These are phyloP conservation scores for Spodoptera frugiperda DNA, from an alignment of 1,140 invertebrate species.

Conservation along the genomic window DNA sequence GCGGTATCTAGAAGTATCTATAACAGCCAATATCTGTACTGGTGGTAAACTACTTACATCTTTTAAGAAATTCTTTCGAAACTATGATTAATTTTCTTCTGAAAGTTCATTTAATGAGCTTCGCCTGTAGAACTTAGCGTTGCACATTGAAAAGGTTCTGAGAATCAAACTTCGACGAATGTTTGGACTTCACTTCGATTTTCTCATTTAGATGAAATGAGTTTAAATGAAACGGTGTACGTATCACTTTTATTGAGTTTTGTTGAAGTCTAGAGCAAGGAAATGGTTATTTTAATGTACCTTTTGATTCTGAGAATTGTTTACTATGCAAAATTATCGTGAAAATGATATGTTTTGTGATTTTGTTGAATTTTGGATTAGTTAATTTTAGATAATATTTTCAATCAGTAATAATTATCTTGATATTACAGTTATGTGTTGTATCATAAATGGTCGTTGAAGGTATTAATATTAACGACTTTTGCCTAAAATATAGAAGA, in stretches of 20 bases:
- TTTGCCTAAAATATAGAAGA: too few relatives aligned
- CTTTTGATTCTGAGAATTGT: background rate
- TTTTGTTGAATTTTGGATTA: background rate
- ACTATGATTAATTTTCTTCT: conserved; percentile 34
- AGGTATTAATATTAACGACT: too few relatives aligned
- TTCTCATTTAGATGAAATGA: conserved; percentile 27
- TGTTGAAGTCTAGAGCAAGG: too few relatives aligned
- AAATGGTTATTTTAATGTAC: background rate
- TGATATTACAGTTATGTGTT: too few relatives aligned
- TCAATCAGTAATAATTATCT: too few relatives aligned
- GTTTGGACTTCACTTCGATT: conserved; percentile 27
- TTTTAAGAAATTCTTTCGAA: conserved; percentile 11
- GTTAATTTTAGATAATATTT: too few relatives aligned
- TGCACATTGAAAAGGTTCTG: background rate
- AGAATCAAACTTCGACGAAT: conserved; percentile 12
- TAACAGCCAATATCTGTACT: background rate
- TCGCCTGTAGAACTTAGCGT: conserved; percentile 15
- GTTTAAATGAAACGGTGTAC: conserved; percentile 10
- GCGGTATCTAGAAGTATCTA: background rate
- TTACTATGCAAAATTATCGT: background rate
- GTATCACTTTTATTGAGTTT: conserved; percentile 9
- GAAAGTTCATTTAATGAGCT: conserved; percentile 24
- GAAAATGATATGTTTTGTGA: background rate
- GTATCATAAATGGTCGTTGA: too few relatives aligned
- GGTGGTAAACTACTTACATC: background rate